Percentiles rank a stretch among this genome's conserved stretches.
These are phyloP conservation scores for Melangyna quadrimaculata DNA, from an alignment of 2,888 invertebrate genomes.

Conservation along the genomic window DNA sequence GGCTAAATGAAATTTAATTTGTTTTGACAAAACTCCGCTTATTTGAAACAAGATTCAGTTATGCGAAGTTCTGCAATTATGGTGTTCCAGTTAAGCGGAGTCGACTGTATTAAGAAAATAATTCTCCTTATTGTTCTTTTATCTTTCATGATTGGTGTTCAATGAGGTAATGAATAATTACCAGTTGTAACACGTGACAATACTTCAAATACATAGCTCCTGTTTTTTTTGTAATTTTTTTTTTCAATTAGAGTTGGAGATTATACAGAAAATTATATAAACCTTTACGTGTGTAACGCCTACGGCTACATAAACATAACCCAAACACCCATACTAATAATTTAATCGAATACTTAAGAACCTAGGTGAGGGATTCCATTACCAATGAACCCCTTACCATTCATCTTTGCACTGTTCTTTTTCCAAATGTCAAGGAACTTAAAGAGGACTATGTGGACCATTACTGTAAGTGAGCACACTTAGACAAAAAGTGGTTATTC, in stretches of 20 bases:
- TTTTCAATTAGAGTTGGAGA: neutral
- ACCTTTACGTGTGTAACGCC: neutral
- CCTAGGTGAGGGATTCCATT: neutral
- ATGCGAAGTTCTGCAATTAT: too few relatives aligned
- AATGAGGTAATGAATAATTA: neutral
- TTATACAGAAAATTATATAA: neutral
- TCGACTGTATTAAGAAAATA: neutral
- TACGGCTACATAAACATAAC: neutral
- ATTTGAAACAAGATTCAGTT: too few relatives aligned
- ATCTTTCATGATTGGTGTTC: neutral
- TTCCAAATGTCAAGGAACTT: slow-evolving; percentile 55
- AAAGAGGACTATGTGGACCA: slow-evolving; percentile 31
- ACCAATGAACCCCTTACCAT: slow-evolving; percentile 20
- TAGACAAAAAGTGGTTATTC: slow-evolving; percentile 65
- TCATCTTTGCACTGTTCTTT: slow-evolving; percentile 6
- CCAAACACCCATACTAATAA: too few relatives aligned
- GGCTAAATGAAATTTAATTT: too few relatives aligned
- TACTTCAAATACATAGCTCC: neutral
- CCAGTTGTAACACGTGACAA: slow-evolving; percentile 11
- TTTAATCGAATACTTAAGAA: neutral
- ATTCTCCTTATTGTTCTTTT: neutral
- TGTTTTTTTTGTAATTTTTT: neutral
- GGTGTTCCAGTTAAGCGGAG: too few relatives aligned
- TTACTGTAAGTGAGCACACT: slow-evolving; percentile 46
- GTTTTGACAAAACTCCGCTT: too few relatives aligned